Conservation (phyloP, 2,113 vertebrate genomes). For the Zeus faber region DNA sequence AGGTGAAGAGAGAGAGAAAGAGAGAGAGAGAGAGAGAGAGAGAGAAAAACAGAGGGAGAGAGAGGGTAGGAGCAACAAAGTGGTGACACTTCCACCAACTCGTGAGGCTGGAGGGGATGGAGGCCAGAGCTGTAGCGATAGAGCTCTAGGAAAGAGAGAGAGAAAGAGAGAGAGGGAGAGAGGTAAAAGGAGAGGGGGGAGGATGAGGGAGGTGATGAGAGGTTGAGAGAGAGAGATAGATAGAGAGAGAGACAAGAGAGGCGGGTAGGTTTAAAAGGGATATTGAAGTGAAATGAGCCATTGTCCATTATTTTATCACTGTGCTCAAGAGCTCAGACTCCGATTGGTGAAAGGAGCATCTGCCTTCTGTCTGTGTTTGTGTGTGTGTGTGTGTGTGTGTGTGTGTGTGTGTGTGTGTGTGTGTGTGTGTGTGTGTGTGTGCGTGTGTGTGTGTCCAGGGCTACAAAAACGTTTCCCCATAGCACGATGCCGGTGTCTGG, state of each 20-base stretch:
- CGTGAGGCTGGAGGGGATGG: neutral
- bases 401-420: neutral
- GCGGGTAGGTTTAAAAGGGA: neutral
- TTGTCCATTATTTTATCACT: slow-evolving; percentile 10
- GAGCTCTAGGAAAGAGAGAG: neutral
- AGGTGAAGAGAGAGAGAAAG: neutral
- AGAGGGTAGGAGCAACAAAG: neutral
- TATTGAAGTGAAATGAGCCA: neutral
- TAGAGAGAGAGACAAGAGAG: neutral
- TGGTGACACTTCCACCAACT: neutral
- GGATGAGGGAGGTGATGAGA: neutral
- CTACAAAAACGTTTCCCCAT: too few species aligned
- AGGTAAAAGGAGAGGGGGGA: neutral
- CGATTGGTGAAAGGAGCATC: neutral
- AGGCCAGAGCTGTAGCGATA: too few species aligned
- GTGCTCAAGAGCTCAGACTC: slow-evolving; percentile 6
- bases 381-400: neutral
- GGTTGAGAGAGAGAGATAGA: neutral
- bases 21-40: neutral
- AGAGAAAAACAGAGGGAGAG: neutral
- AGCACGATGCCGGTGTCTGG: too few species aligned
- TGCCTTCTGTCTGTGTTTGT: neutral
- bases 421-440: neutral
- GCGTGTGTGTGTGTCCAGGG: neutral
- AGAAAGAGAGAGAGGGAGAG: neutral